Evolutionary conservation across 2,113 vertebrate genomes (phyloP).

Genomic region (Meles meles): DNA sequence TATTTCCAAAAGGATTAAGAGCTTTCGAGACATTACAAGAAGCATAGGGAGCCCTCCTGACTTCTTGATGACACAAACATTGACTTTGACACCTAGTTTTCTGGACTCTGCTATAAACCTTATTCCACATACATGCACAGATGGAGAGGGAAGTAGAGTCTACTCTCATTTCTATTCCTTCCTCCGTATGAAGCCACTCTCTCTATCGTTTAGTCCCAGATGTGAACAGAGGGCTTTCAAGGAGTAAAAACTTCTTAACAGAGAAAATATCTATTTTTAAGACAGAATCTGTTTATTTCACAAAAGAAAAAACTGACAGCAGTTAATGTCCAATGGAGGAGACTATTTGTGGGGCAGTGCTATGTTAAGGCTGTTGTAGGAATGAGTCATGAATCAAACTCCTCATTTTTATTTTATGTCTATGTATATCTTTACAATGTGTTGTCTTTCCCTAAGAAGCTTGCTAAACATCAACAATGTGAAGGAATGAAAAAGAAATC

Average conservation of each 20-base stretch:
- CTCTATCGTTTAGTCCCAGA: background rate
- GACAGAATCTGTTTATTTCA: slow-evolving; percentile 4
- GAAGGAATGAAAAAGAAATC: background rate
- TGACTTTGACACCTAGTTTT: background rate
- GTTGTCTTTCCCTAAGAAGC: slow-evolving; percentile 31
- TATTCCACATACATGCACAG: background rate
- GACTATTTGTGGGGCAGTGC: slow-evolving; percentile 18
- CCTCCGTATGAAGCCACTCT: background rate
- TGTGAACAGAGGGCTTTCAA: slow-evolving; percentile 17
- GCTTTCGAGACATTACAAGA: background rate
- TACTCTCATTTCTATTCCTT: background rate
- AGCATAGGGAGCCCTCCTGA: background rate
- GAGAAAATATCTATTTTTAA: slow-evolving; percentile 22
- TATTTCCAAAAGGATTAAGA: slow-evolving; percentile 47
- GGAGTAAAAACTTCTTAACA: slow-evolving; percentile 31
- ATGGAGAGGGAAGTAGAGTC: background rate
- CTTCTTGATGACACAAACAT: too few species aligned
- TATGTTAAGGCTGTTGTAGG: background rate
- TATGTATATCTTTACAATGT: background rate
- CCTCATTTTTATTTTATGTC: slow-evolving; percentile 3
- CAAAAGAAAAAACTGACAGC: slow-evolving; percentile 23
- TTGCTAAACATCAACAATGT: background rate
- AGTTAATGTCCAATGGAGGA: slow-evolving; percentile 41
- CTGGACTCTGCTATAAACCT: background rate
- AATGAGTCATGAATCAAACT: slow-evolving; percentile 25